Base-by-base conservation (phyloP, 2,113 vertebrate species). In the Acanthisitta chloris region DNA sequence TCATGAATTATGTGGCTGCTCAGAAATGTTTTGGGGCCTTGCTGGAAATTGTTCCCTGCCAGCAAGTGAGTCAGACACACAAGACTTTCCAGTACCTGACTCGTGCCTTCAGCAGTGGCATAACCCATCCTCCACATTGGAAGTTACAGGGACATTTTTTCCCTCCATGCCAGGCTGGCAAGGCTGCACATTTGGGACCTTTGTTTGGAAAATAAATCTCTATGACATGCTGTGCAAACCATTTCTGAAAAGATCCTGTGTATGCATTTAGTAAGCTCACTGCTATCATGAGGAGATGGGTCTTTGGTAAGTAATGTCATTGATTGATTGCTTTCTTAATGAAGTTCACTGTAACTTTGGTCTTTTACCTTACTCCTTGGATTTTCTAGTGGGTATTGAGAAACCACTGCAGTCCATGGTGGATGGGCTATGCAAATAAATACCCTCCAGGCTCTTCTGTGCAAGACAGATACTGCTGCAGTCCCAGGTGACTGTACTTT, bases 151-250 rank as follows among this genome's bases (percentile, higher is more conserved):
- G 9, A 29, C 17, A 1, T 14, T 29, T 46, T 46, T 61, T 29
- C 23, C 25, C 29, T 73, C 23, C 3, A 0, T 1, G 1, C 6
- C 55, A 70, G 42, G 10, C 28, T 58, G 33, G 17, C 23, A 62
- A 17, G 19, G 49, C 38, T 78, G 49, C 5, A 17, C 7, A 1
- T 61, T 38, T 81, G n/a, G 42, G 58, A 92, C 5, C 15, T 72
- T 76, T 40, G 17, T 28, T 82, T 69, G 20, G 64, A 67, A 92
- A 74, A 46, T 28, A 26, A 14, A 8, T n/a, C 21, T 49, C 18
- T 65, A 6, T 31, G 36, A 24, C 7, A 31, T 7, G 8, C 17
- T 52, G 6, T 23, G 20, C 6, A 42, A 77, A 49, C 5, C 3
- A 48, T 49, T 86, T 78, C 64, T 78, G 24, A 61, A 78, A 65